These are phyloP conservation scores for Limnephilus lunatus DNA, from an alignment of 2,888 invertebrate species.

Conservation along the genomic window DNA sequence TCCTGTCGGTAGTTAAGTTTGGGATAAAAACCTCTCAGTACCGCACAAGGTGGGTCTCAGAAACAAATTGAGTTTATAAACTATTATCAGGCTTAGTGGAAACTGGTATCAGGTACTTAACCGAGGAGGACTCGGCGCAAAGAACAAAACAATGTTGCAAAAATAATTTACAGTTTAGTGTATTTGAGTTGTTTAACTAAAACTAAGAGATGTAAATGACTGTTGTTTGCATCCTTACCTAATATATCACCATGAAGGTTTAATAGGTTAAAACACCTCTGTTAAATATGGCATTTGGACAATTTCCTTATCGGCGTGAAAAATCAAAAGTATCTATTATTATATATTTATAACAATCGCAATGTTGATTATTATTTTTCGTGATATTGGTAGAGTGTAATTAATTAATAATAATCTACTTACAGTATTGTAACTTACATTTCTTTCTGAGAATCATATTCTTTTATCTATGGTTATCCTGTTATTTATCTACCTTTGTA, in stretches of 20 bases:
- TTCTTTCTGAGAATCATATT: too few species aligned
- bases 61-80: slow-evolving; percentile 55
- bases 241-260: neutral
- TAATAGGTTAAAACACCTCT: neutral
- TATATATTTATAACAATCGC: too few species aligned
- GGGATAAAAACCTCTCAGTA: neutral
- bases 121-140: neutral
- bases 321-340: too few species aligned
- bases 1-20: neutral
- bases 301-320: too few species aligned
- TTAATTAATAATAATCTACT: too few species aligned
- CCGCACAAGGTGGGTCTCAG: slow-evolving; percentile 29
- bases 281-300: too few species aligned
- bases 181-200: neutral
- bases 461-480: too few species aligned
- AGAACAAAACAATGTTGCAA: neutral
- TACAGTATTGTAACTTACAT: too few species aligned
- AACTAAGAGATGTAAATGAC: neutral
- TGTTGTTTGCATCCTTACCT: neutral
- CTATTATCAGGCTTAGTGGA: slow-evolving; percentile 33
- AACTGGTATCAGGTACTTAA: neutral
- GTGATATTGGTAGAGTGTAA: too few species aligned
- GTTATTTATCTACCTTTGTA: too few species aligned
- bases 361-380: too few species aligned
- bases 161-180: neutral